phyloP scores from a whole-genome alignment of 2,888 invertebrate genomes.

The Charanyca ferruginea region DNA sequence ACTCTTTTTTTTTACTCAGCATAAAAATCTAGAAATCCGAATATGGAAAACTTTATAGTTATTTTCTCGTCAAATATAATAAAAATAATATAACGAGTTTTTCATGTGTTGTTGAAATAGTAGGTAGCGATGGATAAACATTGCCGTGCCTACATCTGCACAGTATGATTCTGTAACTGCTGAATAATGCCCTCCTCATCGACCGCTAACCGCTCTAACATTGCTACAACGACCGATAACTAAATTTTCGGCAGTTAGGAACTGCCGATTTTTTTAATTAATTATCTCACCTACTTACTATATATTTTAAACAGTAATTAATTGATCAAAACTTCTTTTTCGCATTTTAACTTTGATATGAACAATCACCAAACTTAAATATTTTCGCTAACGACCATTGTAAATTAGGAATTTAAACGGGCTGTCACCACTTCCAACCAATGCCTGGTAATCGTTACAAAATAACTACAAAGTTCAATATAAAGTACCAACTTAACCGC shows the following conservation, averaged over 20 bases:
- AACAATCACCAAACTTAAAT: slow-evolving; percentile 4
- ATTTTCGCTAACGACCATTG: slow-evolving; percentile 27
- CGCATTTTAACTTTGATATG: not conserved
- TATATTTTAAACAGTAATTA: not conserved
- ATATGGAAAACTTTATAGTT: no score
- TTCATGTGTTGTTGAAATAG: not conserved
- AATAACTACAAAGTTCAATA: slow-evolving; percentile 44
- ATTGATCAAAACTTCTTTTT: not conserved
- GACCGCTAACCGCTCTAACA: not conserved
- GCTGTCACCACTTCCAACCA: slow-evolving; percentile 27
- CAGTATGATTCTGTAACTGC: not conserved
- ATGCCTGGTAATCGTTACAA: slow-evolving; percentile 25
- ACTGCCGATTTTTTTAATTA: no score
- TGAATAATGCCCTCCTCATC: not conserved
- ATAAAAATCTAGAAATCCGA: no score
- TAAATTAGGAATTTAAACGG: slow-evolving; percentile 35
- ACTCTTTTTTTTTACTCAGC: not conserved
- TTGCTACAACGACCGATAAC: not conserved
- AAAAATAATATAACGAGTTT: not conserved
- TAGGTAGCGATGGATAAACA: not conserved
- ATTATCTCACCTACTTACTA: not conserved
- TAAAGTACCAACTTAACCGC: slow-evolving; percentile 29
- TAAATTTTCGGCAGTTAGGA: no score
- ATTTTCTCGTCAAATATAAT: no score
- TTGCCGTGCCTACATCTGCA: not conserved